Base-by-base conservation (phyloP, 2,888 invertebrate species). In the Euzophera pinguis region DNA sequence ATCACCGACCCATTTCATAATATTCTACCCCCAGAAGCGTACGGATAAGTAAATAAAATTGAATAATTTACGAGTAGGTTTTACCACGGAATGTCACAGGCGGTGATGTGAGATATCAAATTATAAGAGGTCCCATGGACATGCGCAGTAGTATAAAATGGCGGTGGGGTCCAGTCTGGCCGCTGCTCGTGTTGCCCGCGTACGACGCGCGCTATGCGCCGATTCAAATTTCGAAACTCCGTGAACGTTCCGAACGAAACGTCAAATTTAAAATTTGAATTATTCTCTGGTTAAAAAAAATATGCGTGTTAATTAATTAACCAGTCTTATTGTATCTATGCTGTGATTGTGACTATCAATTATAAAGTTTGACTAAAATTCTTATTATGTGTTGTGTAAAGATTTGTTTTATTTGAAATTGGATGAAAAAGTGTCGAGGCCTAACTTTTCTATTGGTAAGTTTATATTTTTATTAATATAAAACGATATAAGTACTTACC, bases 101-200 rank as follows among this genome's bases (percentile, higher is more conserved):
- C 79, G 81, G 81, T 81, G 83, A 84, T 82, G 83, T 79, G 83
- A 80, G 81, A 86, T 87, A 87, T 85, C 84, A 86, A 83, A 84
- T 85, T 86, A 84, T 85, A 81, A 83, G 83, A 83, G 81, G 75
- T 78, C 78, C 65, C 65, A 63, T 69, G 81, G 81, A 78, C 87
- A 85, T 78, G 88, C 88, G 87, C 83, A 70, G 14, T 76, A 56
- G 57, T 58, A 39, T 48, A 49, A 53, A 61, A 57, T 68, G 63
- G 64, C 69, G 73, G 73, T 71, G 69, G 70, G 71, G 70, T 73
- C 78, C 85, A 86, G 87, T 87, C 80, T 74, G 81, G 78, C 75
- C 74, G 73, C 64, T 78, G 84, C 75, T 75, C 69, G 73, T 67
- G 74, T 59, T 63, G 71, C 63, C 67, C 67, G 60, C 76, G 75